phyloP scores from a whole-genome alignment of 1,140 invertebrate genomes.

The Bombus sylvicola region DNA sequence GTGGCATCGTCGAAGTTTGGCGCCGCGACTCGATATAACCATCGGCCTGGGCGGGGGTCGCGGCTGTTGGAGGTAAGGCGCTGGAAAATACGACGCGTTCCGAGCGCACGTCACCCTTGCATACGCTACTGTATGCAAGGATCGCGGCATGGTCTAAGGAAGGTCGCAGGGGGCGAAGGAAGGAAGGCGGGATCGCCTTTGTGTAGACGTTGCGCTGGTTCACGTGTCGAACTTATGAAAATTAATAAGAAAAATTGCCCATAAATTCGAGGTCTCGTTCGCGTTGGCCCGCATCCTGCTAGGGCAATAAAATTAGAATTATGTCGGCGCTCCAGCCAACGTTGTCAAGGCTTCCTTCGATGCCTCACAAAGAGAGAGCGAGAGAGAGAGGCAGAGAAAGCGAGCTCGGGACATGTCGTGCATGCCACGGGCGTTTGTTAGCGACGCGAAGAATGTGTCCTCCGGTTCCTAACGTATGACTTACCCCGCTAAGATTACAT shows the following conservation, averaged over 20 bases:
- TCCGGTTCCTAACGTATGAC: constrained; percentile 79
- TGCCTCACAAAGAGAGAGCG: not conserved
- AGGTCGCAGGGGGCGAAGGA: not conserved
- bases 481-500: constrained; percentile 80
- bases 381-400: not conserved
- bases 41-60: too few relatives aligned
- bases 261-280: constrained; percentile 78
- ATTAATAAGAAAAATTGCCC: constrained; percentile 83
- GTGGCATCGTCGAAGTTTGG: not conserved
- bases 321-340: constrained; percentile 65
- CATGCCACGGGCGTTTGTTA: constrained; percentile 76
- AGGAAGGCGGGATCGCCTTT: constrained; percentile 57
- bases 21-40: constrained; percentile 7
- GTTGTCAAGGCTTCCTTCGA: constrained; percentile 22
- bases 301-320: constrained; percentile 83
- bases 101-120: not conserved
- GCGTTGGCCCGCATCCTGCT: constrained; percentile 63
- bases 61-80: constrained; percentile 23
- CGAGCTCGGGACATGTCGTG: constrained; percentile 15
- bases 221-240: constrained; percentile 83
- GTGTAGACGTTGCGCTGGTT: constrained; percentile 68
- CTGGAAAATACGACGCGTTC: not conserved
- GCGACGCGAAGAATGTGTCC: constrained; percentile 78
- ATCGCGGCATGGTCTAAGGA: not conserved
- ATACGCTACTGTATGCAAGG: not conserved